Conservation (phyloP, 2,113 vertebrate species). For the Clarias gariepinus region DNA sequence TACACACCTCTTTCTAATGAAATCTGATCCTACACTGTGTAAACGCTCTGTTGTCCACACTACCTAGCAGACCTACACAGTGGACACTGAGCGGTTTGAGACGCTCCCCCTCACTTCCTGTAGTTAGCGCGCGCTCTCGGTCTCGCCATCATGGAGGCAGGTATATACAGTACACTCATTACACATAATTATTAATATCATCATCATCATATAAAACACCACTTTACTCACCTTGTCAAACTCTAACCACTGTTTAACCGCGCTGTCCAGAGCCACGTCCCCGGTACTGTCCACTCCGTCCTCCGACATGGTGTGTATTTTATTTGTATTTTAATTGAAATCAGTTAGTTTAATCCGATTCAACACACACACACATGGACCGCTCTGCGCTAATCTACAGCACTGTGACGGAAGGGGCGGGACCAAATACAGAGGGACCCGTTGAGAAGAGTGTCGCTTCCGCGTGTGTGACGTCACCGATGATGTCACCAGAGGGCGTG, state of each 20-base stretch:
- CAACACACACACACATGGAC: neutral
- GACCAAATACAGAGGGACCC: too few species aligned
- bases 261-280: conserved; percentile 64
- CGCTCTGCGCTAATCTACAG: too few species aligned
- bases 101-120: neutral
- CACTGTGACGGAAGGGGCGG: too few species aligned
- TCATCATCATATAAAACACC: neutral
- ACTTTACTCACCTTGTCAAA: conserved; percentile 81
- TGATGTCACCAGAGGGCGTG: too few species aligned
- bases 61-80: neutral
- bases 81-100: neutral
- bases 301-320: conserved; percentile 53
- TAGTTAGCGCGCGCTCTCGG: neutral
- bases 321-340: neutral
- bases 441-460: too few species aligned
- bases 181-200: too few species aligned
- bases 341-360: too few species aligned
- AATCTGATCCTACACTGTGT: too few species aligned
- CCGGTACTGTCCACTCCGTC: conserved; percentile 53
- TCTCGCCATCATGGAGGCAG: neutral
- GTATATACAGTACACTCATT: too few species aligned
- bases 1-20: too few species aligned
- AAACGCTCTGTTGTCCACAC: too few species aligned
- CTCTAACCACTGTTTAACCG: conserved; percentile 78
- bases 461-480: too few species aligned